Evolutionary conservation across 2,888 invertebrate genomes (phyloP), one percentile per base, ranked within the genome.

Genomic region (Drosophila borborema): DNA sequence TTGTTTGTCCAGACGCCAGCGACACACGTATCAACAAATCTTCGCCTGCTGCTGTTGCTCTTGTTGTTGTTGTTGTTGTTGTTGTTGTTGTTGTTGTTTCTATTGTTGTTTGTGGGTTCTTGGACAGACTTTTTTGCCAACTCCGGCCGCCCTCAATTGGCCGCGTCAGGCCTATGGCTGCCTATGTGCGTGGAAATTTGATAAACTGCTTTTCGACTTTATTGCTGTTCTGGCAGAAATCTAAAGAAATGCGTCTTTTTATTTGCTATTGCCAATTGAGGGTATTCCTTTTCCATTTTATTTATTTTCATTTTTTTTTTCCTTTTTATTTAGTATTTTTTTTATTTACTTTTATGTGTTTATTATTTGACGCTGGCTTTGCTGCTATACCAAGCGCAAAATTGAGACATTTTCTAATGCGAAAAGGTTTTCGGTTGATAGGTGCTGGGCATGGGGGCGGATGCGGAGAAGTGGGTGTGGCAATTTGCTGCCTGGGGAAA

Each of bases 201-300:
- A 86, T 86, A 90, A 90, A 86, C 86, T 90, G 89, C 86, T 86
- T 86, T 89, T 88, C 81, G 90, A 90, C 86, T 90, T 86, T 90
- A 90, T 90, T 90, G 90, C 86, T 86, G 77, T 72, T 88, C 76
- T 80, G 76, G 86, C 86, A 75, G 58, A 58, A 58, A 31, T 76
- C 87, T 86, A 78, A 65, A 48, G 49, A 49, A 60, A 49, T 31
- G 18, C 70, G 73, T 36, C 41, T 54, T 77, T 85, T 76, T 77
- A 81, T 82, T 82, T 89, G 67, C 76, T 72, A 65, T 73, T 74
- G 58, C 76, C 90, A 81, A 84, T 81, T 74, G 64, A 34, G 56
- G 38, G 40, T 64, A 61, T 64, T 58, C 58, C 43, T 58, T 59
- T 18, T 36, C 7, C 14, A 12, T 40, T 54, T n/a, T 43, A 69